Conservation (phyloP, 2,113 vertebrate species). For the Polypterus senegalus region DNA sequence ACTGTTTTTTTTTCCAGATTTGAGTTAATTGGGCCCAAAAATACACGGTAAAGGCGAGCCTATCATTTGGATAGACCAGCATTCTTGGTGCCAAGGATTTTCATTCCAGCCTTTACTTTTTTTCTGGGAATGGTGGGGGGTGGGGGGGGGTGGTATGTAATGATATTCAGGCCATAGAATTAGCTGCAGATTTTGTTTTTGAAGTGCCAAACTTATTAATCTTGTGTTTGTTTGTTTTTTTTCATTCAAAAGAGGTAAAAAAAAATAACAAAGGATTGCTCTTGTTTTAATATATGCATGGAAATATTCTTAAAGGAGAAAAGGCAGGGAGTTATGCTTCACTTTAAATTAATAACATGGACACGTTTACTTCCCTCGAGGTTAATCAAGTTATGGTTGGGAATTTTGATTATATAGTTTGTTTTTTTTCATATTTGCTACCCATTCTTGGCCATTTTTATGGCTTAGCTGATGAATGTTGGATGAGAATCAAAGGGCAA, state of each 20-base stretch:
- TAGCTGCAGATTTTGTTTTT: constrained; percentile 15
- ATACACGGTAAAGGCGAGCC: constrained; percentile 7
- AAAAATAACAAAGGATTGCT: constrained; percentile 50
- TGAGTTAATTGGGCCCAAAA: constrained; percentile 1
- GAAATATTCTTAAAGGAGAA: constrained; percentile 43
- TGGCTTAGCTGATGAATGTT: no score
- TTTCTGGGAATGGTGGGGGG: constrained; percentile 15
- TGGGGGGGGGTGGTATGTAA: constrained; percentile 26
- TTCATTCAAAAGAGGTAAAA: constrained; percentile 27
- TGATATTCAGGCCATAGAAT: constrained; percentile 12
- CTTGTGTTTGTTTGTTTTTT: constrained; percentile 28
- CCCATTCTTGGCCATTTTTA: not conserved
- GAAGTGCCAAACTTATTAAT: constrained; percentile 47
- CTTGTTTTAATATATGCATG: constrained; percentile 54
- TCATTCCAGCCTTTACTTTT: constrained; percentile 27
- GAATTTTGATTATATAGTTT: not conserved
- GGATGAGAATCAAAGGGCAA: no score
- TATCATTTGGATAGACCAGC: constrained; percentile 43
- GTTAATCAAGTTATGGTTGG: not conserved
- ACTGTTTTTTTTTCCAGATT: constrained; percentile 2
- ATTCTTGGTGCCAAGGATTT: constrained; percentile 51
- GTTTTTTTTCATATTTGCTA: not conserved
- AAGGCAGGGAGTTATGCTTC: constrained; percentile 23
- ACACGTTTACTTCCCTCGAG: not conserved
- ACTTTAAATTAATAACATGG: constrained; percentile 24